Evolutionary conservation across 2,888 invertebrate genomes (phyloP), one percentile per base, ranked within the genome.

Genomic region (Tiliacea aurago): DNA sequence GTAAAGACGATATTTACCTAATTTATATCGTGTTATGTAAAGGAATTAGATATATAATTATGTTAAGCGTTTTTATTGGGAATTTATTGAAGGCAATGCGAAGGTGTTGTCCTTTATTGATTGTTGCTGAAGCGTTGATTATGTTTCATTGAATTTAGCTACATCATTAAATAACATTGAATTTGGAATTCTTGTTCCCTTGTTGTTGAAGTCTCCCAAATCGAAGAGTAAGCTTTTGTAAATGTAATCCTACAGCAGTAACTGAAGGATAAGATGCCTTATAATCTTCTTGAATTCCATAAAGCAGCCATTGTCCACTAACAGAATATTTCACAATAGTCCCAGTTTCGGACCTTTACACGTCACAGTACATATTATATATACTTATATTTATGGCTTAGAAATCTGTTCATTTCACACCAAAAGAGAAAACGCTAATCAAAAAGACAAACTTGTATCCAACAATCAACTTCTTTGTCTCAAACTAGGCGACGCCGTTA

Each of bases 381-480:
- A n/a, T 59, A 62, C 59, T 62, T 68, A 68, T 58, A 37, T 69
- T 66, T 73, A 80, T 69, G 65, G 73, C 70, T 62, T 68, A 65
- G 65, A 80, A 80, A 81, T 84, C 61, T 68, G 4, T 78, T 80
- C 28, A 28, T 3, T 28, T 28, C 68, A 71, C 76, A 75, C 64
- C 55, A 75, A 80, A 84, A 84, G 70, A 84, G 81, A 81, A 84
- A 74, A 65, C 67, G 59, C 63, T 71, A 79, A 79, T 83, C 62
- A 78, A 71, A 75, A 67, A 83, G 65, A 79, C 78, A 75, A 85
- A 71, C 68, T 69, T 13, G 77, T 62, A 83, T 73, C 71, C 43
- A 73, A 55, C 73, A 74, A 77, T 81, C 67, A 78, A 81, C 53
- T 68, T 83, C 84, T 83, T 86, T 86, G 86, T 85, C 76, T 78